Evolutionary conservation across 23 tunicate genomes (phyloP).

Genomic region (Oikopleura dioica): DNA sequence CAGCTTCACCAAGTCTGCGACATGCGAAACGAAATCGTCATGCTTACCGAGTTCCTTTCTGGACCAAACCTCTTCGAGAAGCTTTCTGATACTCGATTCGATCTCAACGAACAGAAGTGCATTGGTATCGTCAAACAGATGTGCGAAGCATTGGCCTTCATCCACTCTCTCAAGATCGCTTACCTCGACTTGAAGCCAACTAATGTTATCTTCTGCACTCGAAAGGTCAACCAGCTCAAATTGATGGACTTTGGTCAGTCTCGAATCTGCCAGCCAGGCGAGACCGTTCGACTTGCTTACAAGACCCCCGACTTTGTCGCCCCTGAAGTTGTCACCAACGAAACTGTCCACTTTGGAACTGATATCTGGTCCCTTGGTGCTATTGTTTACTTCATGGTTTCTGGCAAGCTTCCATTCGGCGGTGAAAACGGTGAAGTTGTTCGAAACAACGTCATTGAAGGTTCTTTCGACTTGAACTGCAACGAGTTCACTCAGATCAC

Average conservation of each 20-base stretch:
- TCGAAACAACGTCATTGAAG: conserved; percentile 33
- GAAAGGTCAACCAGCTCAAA: conserved; percentile 52
- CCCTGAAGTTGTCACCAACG: conserved; percentile 69
- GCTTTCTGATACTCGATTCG: conserved; percentile 28
- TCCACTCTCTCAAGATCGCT: conserved; percentile 57
- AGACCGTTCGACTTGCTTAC: conserved; percentile 46
- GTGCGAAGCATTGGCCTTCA: conserved; percentile 39
- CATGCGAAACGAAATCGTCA: conserved; percentile 43
- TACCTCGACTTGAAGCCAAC: conserved; percentile 80
- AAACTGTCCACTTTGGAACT: conserved; percentile 44
- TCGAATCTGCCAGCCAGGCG: conserved; percentile 56
- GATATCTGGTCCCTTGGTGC: conserved; percentile 94
- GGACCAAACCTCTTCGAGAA: conserved; percentile 67
- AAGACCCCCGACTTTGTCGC: conserved; percentile 78
- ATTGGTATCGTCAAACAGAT: conserved; percentile 44
- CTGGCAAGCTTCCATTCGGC: conserved; percentile 60
- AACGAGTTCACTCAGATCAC: conserved; percentile 38
- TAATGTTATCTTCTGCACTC: conserved; percentile 49
- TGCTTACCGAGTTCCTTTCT: conserved; percentile 69
- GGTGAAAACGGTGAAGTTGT: conserved; percentile 55
- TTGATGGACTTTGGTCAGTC: conserved; percentile 64
- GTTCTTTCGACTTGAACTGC: conserved; percentile 41
- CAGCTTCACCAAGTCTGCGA: conserved; percentile 88
- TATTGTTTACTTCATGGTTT: conserved; percentile 29
- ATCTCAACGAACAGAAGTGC: conserved; percentile 42